Evolutionary conservation across 1,140 invertebrate species (phyloP).

Genomic region (Bombus picipes): DNA sequence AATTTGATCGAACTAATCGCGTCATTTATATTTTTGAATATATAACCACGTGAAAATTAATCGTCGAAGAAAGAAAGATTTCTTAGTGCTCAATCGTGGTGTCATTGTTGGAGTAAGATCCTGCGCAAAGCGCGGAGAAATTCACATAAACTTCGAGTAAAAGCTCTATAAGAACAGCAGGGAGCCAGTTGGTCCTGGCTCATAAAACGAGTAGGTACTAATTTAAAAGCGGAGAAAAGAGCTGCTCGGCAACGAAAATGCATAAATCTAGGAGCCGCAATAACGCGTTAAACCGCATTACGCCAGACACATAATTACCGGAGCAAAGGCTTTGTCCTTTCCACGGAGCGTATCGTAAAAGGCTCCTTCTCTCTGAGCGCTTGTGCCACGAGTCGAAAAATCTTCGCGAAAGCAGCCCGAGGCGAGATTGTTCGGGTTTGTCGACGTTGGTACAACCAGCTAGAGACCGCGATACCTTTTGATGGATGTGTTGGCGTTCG

Average conservation of each 20-base stretch:
- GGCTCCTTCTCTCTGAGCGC: not conserved
- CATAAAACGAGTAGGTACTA: conserved; percentile 9
- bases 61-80: too few species aligned
- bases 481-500: conserved; percentile 7
- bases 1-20: too few species aligned
- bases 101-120: too few species aligned
- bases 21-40: too few species aligned
- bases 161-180: too few species aligned
- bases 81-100: too few species aligned
- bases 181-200: not conserved
- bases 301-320: conserved; percentile 37
- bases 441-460: not conserved
- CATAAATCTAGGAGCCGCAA: not conserved
- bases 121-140: too few species aligned
- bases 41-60: too few species aligned
- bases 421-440: too few species aligned
- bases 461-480: not conserved
- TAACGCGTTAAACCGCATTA: conserved; percentile 41
- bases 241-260: not conserved
- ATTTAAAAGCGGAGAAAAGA: conserved; percentile 16
- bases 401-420: not conserved
- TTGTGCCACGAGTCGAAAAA: not conserved
- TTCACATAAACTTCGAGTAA: too few species aligned
- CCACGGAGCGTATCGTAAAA: not conserved
- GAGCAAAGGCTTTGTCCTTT: conserved; percentile 5